Conservation (phyloP, 2,888 invertebrate species). For the Abscondita cerata region DNA sequence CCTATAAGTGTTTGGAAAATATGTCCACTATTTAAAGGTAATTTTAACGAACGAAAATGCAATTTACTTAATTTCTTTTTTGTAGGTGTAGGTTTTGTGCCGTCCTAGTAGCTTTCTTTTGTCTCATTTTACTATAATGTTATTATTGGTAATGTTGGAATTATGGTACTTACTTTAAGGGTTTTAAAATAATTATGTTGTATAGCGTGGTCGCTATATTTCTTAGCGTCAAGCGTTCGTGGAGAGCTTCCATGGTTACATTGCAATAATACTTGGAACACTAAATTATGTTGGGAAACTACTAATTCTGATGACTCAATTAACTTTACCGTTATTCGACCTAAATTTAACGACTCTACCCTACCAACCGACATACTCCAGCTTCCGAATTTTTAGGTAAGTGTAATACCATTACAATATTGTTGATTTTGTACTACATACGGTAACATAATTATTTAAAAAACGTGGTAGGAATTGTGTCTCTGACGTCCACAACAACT, state of each 20-base stretch:
- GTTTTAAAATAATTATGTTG: too few species aligned
- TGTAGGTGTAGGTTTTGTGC: slow-evolving; percentile 81
- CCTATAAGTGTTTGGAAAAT: slow-evolving; percentile 84
- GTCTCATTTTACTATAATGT: slow-evolving; percentile 86
- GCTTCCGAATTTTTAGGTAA: slow-evolving; percentile 83
- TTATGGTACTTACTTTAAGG: too few species aligned
- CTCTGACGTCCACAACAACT: too few species aligned
- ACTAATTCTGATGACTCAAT: slow-evolving; percentile 22
- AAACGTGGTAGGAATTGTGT: too few species aligned
- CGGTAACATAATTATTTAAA: too few species aligned
- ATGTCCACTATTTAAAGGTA: slow-evolving; percentile 84
- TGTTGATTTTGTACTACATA: too few species aligned
- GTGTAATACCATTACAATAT: too few species aligned
- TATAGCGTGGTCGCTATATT: slow-evolving; percentile 77
- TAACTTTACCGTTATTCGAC: slow-evolving; percentile 54
- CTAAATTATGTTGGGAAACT: slow-evolving; percentile 66
- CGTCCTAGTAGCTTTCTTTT: slow-evolving; percentile 79
- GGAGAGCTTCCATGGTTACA: slow-evolving; percentile 80
- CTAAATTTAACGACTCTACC: slow-evolving; percentile 58
- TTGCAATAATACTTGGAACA: slow-evolving; percentile 85
- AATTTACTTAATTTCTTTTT: too few species aligned
- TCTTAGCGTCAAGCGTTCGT: slow-evolving; percentile 74
- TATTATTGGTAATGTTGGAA: slow-evolving; percentile 81
- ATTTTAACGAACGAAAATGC: too few species aligned
- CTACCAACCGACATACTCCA: slow-evolving; percentile 69